Base-by-base conservation (phyloP, 1,140 invertebrate species). In the Araneus ventricosus region DNA sequence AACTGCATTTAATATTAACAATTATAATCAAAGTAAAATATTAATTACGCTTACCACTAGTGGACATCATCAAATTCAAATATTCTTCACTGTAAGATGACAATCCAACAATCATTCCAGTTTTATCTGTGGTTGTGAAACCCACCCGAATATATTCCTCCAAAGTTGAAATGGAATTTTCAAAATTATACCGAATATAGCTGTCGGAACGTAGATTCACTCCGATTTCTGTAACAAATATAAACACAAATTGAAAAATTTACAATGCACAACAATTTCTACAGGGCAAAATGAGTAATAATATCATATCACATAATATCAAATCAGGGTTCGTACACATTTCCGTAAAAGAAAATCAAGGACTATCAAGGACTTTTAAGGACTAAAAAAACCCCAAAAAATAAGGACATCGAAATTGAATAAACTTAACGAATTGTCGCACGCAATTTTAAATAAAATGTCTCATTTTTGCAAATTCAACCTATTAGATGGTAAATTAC, bases 61-160 rank as follows among this genome's bases (percentile, higher is more conserved):
- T 99, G 4, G 99, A 99, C 7, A 99, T 97, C 96, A 98, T 97
- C 37, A 99, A 97, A 0, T 98, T 99, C 94, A 99, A 96, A 95
- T 99, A 99, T 95, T 99, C 99, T 84, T 97, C 97, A 57, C 97
- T 97, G 95, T 98, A 98, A 0, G 98, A 98, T 80, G 97, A 97
- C 90, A 99, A 96, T 6, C 99, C 98, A 30, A 99, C 96, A 24
- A 99, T 96, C 95, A 99, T 99, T 4, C 99, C 99, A 95, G 98
- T 98, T 61, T 99, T 98, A 95, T 99, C 98, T 67, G 98, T 99
- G 22, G 99, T 99, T 37, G 98, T 99, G 95, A 99, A 99, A 20
- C 99, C 99, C 37, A 99, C 97, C 80, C 98, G 97, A 94, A 99
- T 99, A 94, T 98, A 97, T 95, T 99, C 98, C 7, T 97, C 96